Evolutionary conservation across 2,888 invertebrate species (phyloP).

Genomic region (Torymus tubicola): DNA sequence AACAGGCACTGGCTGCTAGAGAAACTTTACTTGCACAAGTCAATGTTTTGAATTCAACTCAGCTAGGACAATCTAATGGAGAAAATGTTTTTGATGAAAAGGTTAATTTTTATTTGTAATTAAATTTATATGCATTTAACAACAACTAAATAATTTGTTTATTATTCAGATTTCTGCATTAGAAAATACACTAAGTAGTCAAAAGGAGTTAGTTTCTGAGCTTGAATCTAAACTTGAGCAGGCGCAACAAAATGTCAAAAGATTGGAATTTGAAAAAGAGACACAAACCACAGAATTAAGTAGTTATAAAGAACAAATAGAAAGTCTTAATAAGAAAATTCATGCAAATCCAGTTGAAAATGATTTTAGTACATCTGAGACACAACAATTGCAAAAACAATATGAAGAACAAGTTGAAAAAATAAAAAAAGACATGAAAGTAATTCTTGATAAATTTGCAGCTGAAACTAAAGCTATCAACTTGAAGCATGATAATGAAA

Average conservation of each 20-base stretch:
- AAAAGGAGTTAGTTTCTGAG: slow-evolving; percentile 63
- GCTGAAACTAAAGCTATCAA: slow-evolving; percentile 65
- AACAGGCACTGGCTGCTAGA: slow-evolving; percentile 81
- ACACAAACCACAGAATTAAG: slow-evolving; percentile 76
- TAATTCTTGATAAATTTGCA: slow-evolving; percentile 69
- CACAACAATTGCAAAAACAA: slow-evolving; percentile 68
- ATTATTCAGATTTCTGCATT: slow-evolving; percentile 73
- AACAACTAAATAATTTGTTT: slow-evolving; percentile 48
- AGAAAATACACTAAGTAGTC: slow-evolving; percentile 63
- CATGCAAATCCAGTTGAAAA: slow-evolving; percentile 64
- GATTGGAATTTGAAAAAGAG: slow-evolving; percentile 80
- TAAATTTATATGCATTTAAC: slow-evolving; percentile 64
- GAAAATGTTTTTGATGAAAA: slow-evolving; percentile 47
- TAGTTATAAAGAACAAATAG: slow-evolving; percentile 68
- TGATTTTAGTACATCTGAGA: slow-evolving; percentile 64
- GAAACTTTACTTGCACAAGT: slow-evolving; percentile 80
- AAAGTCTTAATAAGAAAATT: slow-evolving; percentile 69
- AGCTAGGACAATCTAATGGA: slow-evolving; percentile 78
- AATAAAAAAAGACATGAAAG: slow-evolving; percentile 71
- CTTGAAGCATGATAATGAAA: slow-evolving; percentile 65
- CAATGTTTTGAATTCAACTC: slow-evolving; percentile 80
- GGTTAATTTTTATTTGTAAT: slow-evolving; percentile 57
- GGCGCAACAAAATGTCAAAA: slow-evolving; percentile 67
- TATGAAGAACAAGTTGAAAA: slow-evolving; percentile 70
- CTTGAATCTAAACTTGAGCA: slow-evolving; percentile 64